These are phyloP conservation scores for Alosa alosa DNA, from an alignment of 2,113 vertebrate species.

Conservation along the genomic window DNA sequence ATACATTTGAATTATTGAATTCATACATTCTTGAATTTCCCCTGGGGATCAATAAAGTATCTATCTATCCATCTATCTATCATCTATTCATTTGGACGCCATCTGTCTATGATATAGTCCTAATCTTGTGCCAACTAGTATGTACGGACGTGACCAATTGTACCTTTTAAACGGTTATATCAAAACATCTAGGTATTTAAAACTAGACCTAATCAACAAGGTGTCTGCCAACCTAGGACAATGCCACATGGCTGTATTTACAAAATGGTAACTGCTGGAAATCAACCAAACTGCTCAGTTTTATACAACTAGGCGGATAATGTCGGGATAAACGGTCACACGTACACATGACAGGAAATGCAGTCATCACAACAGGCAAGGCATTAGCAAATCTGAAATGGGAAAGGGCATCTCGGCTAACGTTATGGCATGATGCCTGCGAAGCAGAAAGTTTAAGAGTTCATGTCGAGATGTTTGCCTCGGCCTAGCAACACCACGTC, in stretches of 20 bases:
- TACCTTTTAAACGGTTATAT: not conserved
- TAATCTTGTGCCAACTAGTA: not conserved
- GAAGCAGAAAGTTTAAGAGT: not conserved
- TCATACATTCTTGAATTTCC: no score
- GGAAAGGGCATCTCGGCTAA: not conserved
- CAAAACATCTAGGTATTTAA: not conserved
- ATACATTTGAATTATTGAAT: not conserved
- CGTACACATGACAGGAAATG: no score
- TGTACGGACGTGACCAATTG: no score
- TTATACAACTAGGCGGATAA: no score
- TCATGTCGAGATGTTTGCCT: not conserved
- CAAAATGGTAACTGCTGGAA: not conserved
- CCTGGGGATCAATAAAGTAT: no score
- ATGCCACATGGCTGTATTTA: not conserved
- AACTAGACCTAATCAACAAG: not conserved
- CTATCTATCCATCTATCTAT: no score
- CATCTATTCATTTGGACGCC: not conserved
- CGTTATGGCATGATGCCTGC: not conserved
- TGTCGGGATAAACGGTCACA: no score
- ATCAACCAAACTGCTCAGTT: no score
- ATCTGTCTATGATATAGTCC: not conserved
- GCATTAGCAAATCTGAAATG: not conserved
- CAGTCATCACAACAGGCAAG: not conserved
- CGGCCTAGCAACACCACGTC: not conserved
- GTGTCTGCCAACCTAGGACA: not conserved